Base-by-base conservation (phyloP, 1,140 invertebrate genomes). In the Gonioctena quinquepunctata region DNA sequence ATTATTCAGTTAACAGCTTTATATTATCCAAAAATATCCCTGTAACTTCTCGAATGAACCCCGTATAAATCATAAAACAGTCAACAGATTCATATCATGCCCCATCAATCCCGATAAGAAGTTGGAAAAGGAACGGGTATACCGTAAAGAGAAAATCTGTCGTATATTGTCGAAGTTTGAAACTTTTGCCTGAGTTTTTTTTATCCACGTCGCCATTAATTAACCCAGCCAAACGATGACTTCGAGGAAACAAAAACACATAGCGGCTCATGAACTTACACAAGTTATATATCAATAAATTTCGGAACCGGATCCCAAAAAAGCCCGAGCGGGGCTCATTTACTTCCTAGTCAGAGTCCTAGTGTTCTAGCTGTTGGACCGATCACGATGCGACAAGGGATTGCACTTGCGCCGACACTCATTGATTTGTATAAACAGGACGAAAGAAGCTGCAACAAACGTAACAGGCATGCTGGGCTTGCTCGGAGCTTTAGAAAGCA, bases 391-490 rank as follows among this genome's bases (percentile, higher is more conserved):
- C 61, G 61, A 64, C 61, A 64, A 64, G 33, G 19, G 42, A 64
- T 64, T 64, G 61, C 61, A 64, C 61, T 64, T 64, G 61, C 61
- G 61, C 61, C 18, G 42, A 49, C 28, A 49, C 18, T 64, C 61
- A 64, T 64, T 49, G 61, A 64, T 64, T 64, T 64, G 28, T 49
- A 64, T 21, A 49, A 49, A 49, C 13, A 0, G 18, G 48, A 1
- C 16, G 61, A 6, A 64, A 42, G 13, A 64, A 64, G 61, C 61
- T 64, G 28, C 61, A 49, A 64, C 61, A 49, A 21, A 16, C 61
- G 61, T 64, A 6, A 18, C 4, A n/a, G 19, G 42, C 8, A 64
- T 64, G 33, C 48, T 16, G n/a, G 18, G 11, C 8, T 21, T 64
- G 19, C 1, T 49, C 33, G 18, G 19, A 22, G 33, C 28, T 64